Conservation (phyloP, 2,888 invertebrate genomes). For the Yponomeuta sedellus region DNA sequence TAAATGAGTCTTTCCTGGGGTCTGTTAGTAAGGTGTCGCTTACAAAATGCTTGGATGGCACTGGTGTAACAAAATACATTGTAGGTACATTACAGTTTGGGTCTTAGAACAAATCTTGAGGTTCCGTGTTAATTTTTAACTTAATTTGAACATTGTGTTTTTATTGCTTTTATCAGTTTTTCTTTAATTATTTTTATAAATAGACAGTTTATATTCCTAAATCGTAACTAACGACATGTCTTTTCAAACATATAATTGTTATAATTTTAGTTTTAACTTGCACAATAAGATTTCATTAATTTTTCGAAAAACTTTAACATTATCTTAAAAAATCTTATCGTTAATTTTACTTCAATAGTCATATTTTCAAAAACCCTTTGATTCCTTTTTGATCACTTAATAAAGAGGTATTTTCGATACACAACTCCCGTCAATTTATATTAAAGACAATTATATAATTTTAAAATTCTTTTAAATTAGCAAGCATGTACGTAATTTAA, state of each 20-base stretch:
- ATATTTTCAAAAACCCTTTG: conserved; percentile 66
- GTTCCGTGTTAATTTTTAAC: background rate
- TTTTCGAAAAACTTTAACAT: conserved; percentile 61
- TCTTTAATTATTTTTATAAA: background rate
- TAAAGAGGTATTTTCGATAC: conserved; percentile 70
- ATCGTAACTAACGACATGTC: background rate
- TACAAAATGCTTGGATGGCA: background rate
- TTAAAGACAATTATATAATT: background rate
- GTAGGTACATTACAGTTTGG: background rate
- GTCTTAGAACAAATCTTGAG: background rate
- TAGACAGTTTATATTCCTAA: background rate
- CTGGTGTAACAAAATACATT: background rate
- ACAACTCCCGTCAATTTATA: conserved; percentile 46
- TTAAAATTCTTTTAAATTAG: background rate
- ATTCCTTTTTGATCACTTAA: conserved; percentile 66
- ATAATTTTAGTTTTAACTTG: conserved; percentile 33
- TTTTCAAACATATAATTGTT: conserved; percentile 2
- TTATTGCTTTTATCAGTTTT: conserved; percentile 1
- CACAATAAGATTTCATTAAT: conserved; percentile 62
- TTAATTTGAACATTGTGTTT: background rate
- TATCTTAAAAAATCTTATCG: conserved; percentile 63
- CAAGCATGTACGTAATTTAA: too few relatives aligned
- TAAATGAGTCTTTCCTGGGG: background rate
- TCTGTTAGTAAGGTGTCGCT: background rate
- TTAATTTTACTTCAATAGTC: conserved; percentile 34